Conservation (phyloP, 1,140 invertebrate genomes). For the Hypsibius dujardini region DNA sequence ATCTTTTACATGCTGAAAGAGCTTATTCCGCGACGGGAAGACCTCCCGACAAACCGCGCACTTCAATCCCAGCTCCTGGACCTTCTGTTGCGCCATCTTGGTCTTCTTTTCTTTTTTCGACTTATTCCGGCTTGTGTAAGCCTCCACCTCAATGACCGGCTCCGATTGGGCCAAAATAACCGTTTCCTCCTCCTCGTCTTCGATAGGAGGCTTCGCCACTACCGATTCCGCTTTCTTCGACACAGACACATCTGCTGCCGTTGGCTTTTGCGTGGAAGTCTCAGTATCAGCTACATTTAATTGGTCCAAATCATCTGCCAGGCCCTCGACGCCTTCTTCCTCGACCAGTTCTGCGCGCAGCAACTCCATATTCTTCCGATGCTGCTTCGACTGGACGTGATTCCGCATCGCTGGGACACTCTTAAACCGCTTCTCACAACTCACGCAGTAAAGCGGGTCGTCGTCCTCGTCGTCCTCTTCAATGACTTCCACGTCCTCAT, state of each 20-base stretch:
- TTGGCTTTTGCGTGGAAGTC: neutral
- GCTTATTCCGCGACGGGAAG: neutral
- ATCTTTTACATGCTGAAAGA: slow-evolving; percentile 7
- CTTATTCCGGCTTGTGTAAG: neutral
- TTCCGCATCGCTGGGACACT: slow-evolving; percentile 12
- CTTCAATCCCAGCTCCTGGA: neutral
- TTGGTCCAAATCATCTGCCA: neutral
- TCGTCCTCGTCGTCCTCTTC: slow-evolving; percentile 20
- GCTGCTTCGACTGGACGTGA: neutral
- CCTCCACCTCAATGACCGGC: neutral
- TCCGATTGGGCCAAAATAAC: slow-evolving; percentile 1
- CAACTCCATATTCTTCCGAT: slow-evolving; percentile 10
- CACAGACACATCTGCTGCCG: neutral
- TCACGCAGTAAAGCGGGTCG: slow-evolving; percentile 8
- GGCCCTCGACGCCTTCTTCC: neutral
- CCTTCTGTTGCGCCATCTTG: neutral
- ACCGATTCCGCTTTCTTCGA: neutral
- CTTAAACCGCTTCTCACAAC: slow-evolving; percentile 13
- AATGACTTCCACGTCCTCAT: slow-evolving; percentile 20
- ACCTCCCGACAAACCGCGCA: neutral
- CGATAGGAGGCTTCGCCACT: too few relatives aligned
- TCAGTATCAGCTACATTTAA: neutral
- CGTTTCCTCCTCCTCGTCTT: neutral
- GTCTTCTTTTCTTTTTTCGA: slow-evolving; percentile 15
- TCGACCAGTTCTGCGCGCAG: neutral